Evolutionary conservation across 1,140 invertebrate species (phyloP).

Genomic region (Drosophila burlai): DNA sequence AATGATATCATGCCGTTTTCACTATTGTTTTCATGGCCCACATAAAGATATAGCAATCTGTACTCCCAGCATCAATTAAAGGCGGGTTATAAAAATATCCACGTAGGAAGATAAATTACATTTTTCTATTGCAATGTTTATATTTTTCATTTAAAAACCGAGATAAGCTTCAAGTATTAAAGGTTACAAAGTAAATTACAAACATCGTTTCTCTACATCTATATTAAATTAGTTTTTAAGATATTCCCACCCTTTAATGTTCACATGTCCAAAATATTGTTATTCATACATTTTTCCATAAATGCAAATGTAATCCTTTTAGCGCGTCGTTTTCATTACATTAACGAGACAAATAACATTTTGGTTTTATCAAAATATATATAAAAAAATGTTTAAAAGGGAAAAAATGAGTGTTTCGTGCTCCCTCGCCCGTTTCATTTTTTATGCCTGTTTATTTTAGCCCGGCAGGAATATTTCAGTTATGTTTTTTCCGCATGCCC

Average conservation of each 20-base stretch:
- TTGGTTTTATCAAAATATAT: conserved; percentile 55
- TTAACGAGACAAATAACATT: conserved; percentile 60
- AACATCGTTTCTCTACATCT: background rate
- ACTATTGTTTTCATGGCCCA: conserved; percentile 9
- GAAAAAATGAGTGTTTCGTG: conserved; percentile 36
- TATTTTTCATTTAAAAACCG: background rate
- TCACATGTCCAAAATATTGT: background rate
- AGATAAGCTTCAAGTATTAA: background rate
- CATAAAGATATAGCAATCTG: conserved; percentile 28
- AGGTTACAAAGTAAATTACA: background rate
- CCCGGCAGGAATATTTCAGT: conserved; percentile 45
- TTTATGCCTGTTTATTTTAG: conserved; percentile 55
- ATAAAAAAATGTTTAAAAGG: conserved; percentile 41
- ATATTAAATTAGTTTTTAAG: background rate
- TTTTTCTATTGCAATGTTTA: conserved; percentile 1
- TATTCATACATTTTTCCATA: conserved; percentile 19
- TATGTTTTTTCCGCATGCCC: conserved; percentile 40
- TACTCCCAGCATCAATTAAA: conserved; percentile 3
- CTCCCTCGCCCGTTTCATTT: conserved; percentile 24
- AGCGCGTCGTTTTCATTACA: conserved; percentile 77
- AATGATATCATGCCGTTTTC: conserved; percentile 39
- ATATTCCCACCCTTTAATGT: background rate
- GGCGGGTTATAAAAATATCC: background rate
- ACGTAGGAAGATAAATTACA: background rate
- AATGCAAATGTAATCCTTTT: conserved; percentile 77